Base-by-base conservation (phyloP, 2,113 vertebrate species). In the Cynoglossus semilaevis region DNA sequence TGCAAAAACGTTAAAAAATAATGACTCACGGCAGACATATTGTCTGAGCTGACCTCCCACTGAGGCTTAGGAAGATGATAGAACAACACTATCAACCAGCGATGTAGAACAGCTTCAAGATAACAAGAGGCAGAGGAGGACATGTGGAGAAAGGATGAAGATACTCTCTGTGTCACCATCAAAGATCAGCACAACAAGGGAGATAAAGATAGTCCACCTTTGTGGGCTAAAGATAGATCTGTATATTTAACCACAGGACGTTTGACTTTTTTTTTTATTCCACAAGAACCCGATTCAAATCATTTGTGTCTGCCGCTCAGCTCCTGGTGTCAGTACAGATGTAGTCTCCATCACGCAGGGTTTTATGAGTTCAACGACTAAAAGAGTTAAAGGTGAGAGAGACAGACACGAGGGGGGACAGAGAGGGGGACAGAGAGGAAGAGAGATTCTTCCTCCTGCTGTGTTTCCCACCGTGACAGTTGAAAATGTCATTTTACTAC, bases 121-220 rank as follows among this genome's bases (percentile, higher is more conserved):
- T 56, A 71, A 65, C 56, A 62, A 44, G 51, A 76, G 67, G 54
- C 61, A 57, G 46, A 73, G 40, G 56, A 67, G 61, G 58, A 65
- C 62, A 73, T 68, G 51, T 52, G 47, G 58, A 80, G 73, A 71
- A 72, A 70, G 70, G 76, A 77, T 67, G 70, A 79, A 81, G 50
- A 81, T 60, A 56, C 42, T 72, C 61, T 43, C 70, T 38, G 62
- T 70, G 72, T 77, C 85, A 74, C 63, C 54, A 78, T 82, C 74
- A 80, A 80, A 81, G 72, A 74, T 63, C 42, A 1, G 50, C 56
- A 73, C 74, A 80, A 74, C 67, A 84, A 80, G 69, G 53, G 19
- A 72, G 72, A 71, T 79, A 80, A 85, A 80, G 64, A 83, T 83
- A 83, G 82, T 45, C 53, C 48, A 70, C 62, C 69, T 71, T 47